A percentile compares a stretch with the other conserved stretches of the same genome.
Conservation (phyloP, 2,113 vertebrate genomes). For the Microcebus ravelobensis region DNA sequence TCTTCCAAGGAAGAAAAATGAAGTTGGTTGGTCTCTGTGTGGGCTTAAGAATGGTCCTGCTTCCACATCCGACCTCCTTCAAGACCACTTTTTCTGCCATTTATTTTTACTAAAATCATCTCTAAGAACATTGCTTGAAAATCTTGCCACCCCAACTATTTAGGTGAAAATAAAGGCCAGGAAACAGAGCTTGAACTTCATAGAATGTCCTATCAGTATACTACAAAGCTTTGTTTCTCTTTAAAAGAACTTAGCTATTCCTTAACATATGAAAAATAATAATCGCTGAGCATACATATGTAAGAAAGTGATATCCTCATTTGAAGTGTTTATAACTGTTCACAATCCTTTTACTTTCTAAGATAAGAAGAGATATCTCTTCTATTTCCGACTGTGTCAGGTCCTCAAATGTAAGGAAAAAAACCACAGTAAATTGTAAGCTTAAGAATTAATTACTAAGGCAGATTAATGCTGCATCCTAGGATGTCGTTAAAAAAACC, state of each 20-base stretch:
- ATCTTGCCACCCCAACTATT: not conserved
- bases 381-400: not conserved
- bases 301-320: not conserved
- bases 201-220: not conserved
- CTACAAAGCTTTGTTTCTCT: not conserved
- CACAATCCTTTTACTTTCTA: conserved; percentile 17
- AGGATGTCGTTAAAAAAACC: conserved; percentile 48
- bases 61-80: not conserved
- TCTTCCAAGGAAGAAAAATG: conserved; percentile 23
- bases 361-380: not conserved
- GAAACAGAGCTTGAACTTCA: not conserved
- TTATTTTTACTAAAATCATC: conserved; percentile 53
- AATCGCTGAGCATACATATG: not conserved
- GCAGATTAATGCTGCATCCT: conserved; percentile 34
- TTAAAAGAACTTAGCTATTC: not conserved
- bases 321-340: not conserved
- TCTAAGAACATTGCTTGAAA: conserved; percentile 15
- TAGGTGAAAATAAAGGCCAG: not conserved
- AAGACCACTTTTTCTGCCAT: not conserved
- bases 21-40: not conserved
- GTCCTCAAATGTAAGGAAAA: not conserved
- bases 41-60: not conserved
- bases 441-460: conserved; percentile 28
- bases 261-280: not conserved
- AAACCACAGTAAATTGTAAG: not conserved